Conservation (phyloP, 2,888 invertebrate genomes). For the Sinhomidia bicolor region DNA sequence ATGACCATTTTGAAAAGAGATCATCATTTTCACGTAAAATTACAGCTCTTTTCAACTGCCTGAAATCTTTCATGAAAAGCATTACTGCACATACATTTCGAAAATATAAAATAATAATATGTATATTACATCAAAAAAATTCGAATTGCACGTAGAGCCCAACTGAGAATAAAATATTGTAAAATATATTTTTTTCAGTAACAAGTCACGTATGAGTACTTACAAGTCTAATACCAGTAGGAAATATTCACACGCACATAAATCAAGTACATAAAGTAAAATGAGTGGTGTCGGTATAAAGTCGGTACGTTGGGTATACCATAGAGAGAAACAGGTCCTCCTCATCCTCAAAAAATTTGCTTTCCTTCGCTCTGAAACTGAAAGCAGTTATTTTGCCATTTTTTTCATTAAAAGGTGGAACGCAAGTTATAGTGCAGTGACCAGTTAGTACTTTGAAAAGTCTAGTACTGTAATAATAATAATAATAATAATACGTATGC, state of each 20-base stretch:
- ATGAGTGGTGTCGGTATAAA: background rate
- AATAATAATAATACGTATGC: no score
- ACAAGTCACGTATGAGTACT: constrained; percentile 64
- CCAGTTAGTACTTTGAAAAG: no score
- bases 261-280: constrained; percentile 26
- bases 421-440: constrained; percentile 60
- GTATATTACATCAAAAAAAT: background rate
- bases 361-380: constrained; percentile 62
- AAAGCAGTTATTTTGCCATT: constrained; percentile 67
- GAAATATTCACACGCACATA: constrained; percentile 63
- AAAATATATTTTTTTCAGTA: constrained; percentile 15
- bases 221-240: constrained; percentile 56
- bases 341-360: constrained; percentile 8
- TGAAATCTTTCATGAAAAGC: background rate
- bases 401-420: constrained; percentile 1
- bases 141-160: background rate
- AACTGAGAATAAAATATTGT: background rate
- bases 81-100: background rate
- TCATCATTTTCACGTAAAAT: constrained; percentile 1
- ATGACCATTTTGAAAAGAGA: constrained; percentile 6
- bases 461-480: no score
- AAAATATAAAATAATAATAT: background rate
- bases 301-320: background rate
- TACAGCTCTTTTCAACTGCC: background rate
- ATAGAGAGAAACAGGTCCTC: constrained; percentile 36